These are phyloP conservation scores for Coptotermes formosanus DNA, from an alignment of 1,140 invertebrate species.

Conservation along the genomic window DNA sequence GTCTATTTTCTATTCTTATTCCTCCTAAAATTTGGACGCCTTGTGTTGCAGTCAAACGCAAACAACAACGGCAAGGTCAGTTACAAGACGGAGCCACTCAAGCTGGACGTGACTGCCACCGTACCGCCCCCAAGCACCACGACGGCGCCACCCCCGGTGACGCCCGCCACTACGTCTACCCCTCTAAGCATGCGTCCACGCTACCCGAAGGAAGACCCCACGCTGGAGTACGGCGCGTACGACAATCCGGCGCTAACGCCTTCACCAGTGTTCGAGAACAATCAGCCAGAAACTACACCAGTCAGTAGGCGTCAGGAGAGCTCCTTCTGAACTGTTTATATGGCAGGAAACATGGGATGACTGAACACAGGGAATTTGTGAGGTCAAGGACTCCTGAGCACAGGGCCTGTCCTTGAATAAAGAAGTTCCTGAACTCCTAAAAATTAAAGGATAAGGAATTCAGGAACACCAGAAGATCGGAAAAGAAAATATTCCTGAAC, in stretches of 20 bases:
- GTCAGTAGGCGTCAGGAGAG: background rate
- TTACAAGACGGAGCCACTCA: conserved; percentile 9
- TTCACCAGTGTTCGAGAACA: background rate
- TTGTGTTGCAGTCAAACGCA: background rate
- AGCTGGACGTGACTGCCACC: background rate
- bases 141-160: background rate
- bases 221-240: conserved; percentile 17
- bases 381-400: background rate
- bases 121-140: background rate
- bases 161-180: conserved; percentile 13
- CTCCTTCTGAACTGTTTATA: background rate
- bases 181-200: conserved; percentile 7
- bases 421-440: background rate
- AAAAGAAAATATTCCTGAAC: background rate
- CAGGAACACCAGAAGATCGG: background rate
- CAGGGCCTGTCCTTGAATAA: background rate
- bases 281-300: background rate
- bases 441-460: background rate
- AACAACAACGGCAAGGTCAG: background rate
- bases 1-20: too few relatives aligned
- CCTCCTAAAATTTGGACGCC: too few relatives aligned
- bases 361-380: background rate
- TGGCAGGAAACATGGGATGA: too few relatives aligned
- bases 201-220: background rate
- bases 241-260: background rate